Base-by-base conservation (phyloP, 2,797 vertebrate genomes). In the Pseudopleuronectes americanus region DNA sequence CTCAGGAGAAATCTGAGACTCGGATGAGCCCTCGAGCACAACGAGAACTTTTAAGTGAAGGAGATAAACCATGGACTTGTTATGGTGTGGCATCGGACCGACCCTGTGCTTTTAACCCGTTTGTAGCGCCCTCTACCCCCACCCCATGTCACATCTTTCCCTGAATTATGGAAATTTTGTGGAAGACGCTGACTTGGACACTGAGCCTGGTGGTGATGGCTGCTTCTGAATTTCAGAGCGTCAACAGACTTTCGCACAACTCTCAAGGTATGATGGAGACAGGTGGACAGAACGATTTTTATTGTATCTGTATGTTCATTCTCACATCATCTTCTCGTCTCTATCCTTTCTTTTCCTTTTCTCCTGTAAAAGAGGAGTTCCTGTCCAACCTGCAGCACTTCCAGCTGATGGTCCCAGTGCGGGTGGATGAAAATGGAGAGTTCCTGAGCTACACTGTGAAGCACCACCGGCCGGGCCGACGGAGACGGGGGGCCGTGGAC, bases 131-230 rank as follows among this genome's bases (percentile, higher is more conserved):
- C 92, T 72, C 80, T 71, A 28, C 78, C 80, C 75, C 64, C 77
- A 79, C 88, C 90, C 90, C 92, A 94, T 92, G 90, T 94, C 94
- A 94, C 86, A 94, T 62, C 90, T 94, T 72, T 89, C 93, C 93
- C 94, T 95, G 95, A 99, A 98, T 97, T 95, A 99, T 99, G 98
- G 98, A 99, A 96, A 94, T 97, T 95, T 95, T 97, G 95, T 98
- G 96, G 97, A 99, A 97, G 96, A 97, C 93, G 93, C 95, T 97
- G 95, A 97, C 96, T 92, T 99, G 97, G 97, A 98, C 97, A 91
- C 95, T 98, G 94, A 97, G 96, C 95, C 94, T 99, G 90, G 94
- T 96, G 91, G 94, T 96, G 92, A 95, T 98, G 96, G 96, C 96
- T 87, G 95, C 96, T 90, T 96, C 96, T 57, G 96, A 97, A 92